These are phyloP conservation scores for Cryptotis parvus DNA, from an alignment of 2,113 vertebrate genomes.

Conservation along the genomic window DNA sequence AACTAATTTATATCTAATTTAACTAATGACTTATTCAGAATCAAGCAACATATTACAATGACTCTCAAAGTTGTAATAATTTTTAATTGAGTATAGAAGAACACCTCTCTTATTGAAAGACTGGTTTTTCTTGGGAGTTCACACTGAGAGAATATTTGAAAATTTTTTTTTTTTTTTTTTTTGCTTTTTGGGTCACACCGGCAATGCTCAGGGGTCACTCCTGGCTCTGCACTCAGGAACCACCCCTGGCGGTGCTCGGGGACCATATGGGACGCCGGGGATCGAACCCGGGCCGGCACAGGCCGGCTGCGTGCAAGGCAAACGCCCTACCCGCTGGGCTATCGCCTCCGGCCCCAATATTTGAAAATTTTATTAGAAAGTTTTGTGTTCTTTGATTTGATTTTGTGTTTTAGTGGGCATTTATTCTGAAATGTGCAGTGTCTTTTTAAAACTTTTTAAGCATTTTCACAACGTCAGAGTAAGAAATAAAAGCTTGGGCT, in stretches of 20 bases:
- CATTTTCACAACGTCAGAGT: not conserved
- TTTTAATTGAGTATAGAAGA: not conserved
- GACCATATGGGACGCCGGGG: too few species aligned
- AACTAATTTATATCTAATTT: too few species aligned
- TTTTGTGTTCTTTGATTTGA: not conserved
- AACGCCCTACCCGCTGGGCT: too few species aligned
- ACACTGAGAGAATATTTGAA: not conserved
- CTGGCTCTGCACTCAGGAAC: too few species aligned
- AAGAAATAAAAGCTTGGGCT: not conserved
- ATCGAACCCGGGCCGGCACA: too few species aligned
- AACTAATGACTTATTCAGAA: not conserved
- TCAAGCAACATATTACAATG: not conserved
- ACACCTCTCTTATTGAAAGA: not conserved
- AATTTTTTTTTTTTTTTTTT: too few species aligned
- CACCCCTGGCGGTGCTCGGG: too few species aligned
- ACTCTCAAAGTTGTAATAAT: not conserved
- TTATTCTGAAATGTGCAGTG: constrained; percentile 22
- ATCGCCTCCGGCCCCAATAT: too few species aligned
- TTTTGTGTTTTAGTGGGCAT: not conserved
- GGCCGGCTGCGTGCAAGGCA: too few species aligned
- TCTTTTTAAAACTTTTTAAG: constrained; percentile 52
- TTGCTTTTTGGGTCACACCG: too few species aligned
- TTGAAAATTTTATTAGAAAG: not conserved
- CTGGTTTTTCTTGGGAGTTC: not conserved
- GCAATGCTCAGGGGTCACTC: too few species aligned